Conservation (phyloP, 2,888 invertebrate genomes). For the Spilarctia lutea region DNA sequence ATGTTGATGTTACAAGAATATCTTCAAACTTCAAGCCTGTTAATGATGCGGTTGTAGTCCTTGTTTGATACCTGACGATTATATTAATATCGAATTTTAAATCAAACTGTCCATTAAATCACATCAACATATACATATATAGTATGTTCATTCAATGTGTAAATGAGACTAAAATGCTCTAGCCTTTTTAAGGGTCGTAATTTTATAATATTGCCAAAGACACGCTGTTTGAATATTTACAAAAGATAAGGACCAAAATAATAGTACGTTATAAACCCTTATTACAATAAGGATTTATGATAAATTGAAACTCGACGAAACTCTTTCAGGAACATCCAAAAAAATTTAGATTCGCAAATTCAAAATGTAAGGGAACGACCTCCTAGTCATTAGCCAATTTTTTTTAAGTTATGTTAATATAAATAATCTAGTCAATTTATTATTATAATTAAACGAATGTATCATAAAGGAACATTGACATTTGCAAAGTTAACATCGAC, state of each 20-base stretch:
- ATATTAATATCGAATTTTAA: background rate
- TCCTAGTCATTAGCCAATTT: background rate
- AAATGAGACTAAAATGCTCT: background rate
- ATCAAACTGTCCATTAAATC: background rate
- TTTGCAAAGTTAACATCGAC: conserved; percentile 28
- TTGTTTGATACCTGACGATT: background rate
- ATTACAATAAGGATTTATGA: too few species aligned
- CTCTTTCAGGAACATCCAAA: background rate
- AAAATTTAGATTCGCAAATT: background rate
- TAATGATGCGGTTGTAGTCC: background rate
- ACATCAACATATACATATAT: too few species aligned
- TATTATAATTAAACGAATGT: conserved; percentile 7
- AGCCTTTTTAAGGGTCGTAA: background rate
- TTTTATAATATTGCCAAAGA: background rate
- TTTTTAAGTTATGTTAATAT: background rate
- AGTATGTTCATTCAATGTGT: background rate
- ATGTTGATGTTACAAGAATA: background rate
- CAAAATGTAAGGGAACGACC: background rate
- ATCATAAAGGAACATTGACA: conserved; percentile 43
- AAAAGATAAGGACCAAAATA: conserved; percentile 5
- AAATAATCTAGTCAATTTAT: conserved; percentile 38
- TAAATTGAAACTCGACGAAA: background rate
- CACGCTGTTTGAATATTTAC: background rate
- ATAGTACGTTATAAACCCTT: background rate
- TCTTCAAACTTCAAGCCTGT: background rate